Conservation (phyloP, 1,140 invertebrate species). For the Zaprionus kolodkinae region DNA sequence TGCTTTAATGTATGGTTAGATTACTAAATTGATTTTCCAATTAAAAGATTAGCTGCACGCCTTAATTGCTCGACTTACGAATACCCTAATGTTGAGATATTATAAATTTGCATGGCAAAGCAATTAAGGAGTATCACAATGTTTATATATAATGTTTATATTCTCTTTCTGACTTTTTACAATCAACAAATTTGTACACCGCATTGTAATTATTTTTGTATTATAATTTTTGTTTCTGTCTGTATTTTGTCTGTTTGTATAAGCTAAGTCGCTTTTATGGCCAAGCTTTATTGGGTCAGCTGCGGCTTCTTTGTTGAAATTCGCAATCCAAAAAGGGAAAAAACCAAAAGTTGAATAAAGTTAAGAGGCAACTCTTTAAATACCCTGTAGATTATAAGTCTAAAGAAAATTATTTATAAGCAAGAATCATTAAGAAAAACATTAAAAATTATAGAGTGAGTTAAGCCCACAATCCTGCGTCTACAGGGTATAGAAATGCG, state of each 20-base stretch:
- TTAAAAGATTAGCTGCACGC: slow-evolving; percentile 16
- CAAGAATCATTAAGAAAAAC: neutral
- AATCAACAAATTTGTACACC: neutral
- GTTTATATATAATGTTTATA: neutral
- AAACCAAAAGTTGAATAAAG: neutral
- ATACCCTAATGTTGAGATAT: neutral
- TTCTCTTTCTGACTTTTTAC: neutral
- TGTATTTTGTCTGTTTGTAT: slow-evolving; percentile 8
- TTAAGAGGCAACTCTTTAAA: neutral
- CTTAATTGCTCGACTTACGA: neutral
- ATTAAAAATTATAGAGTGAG: neutral
- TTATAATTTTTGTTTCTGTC: neutral
- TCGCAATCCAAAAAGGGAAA: neutral
- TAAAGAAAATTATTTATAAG: neutral
- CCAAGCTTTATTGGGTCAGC: slow-evolving; percentile 33
- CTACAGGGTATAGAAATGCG: slow-evolving; percentile 26
- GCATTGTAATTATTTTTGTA: slow-evolving; percentile 18
- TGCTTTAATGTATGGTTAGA: slow-evolving; percentile 41
- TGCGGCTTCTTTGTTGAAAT: slow-evolving; percentile 33
- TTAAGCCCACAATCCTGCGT: neutral
- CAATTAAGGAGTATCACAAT: neutral
- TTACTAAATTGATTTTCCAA: slow-evolving; percentile 50
- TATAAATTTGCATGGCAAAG: neutral
- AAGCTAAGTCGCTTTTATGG: slow-evolving; percentile 40
- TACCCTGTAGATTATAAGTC: neutral